Evolutionary conservation across 2,113 vertebrate species (phyloP).

Genomic region (Silurus meridionalis): DNA sequence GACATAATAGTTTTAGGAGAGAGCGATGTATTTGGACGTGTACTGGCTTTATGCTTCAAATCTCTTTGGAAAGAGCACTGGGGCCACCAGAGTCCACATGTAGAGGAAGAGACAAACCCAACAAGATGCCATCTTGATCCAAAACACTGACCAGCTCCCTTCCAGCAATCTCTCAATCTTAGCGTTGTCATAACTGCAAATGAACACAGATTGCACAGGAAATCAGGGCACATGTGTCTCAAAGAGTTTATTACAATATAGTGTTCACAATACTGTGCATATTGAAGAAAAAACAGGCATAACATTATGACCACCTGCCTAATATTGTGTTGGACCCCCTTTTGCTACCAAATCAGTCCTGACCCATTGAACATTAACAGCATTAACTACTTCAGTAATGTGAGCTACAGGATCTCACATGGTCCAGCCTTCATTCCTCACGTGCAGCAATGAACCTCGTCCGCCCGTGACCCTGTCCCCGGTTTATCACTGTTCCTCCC

Average conservation of each 20-base stretch:
- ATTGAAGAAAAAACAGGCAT: not conserved
- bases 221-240: not conserved
- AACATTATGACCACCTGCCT: too few species aligned
- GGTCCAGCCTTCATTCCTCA: too few species aligned
- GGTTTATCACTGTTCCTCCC: too few species aligned
- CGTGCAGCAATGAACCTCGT: too few species aligned
- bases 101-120: slow-evolving; percentile 91
- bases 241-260: not conserved
- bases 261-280: not conserved
- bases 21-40: slow-evolving; percentile 11
- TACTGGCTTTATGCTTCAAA: slow-evolving; percentile 67
- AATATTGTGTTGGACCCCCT: too few species aligned
- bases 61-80: slow-evolving; percentile 83
- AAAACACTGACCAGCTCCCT: slow-evolving; percentile 91
- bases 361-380: too few species aligned
- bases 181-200: slow-evolving; percentile 82
- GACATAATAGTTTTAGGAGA: slow-evolving; percentile 29
- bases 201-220: not conserved
- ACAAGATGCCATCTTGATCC: slow-evolving; percentile 95
- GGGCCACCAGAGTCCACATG: slow-evolving; percentile 84
- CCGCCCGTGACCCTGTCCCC: too few species aligned
- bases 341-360: too few species aligned
- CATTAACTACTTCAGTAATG: too few species aligned
- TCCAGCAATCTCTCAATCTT: slow-evolving; percentile 88
- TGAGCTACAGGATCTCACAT: too few species aligned